Evolutionary conservation across 2,888 invertebrate species (phyloP), one percentile per base, ranked within the genome.

Genomic region (Eupithecia dodoneata): DNA sequence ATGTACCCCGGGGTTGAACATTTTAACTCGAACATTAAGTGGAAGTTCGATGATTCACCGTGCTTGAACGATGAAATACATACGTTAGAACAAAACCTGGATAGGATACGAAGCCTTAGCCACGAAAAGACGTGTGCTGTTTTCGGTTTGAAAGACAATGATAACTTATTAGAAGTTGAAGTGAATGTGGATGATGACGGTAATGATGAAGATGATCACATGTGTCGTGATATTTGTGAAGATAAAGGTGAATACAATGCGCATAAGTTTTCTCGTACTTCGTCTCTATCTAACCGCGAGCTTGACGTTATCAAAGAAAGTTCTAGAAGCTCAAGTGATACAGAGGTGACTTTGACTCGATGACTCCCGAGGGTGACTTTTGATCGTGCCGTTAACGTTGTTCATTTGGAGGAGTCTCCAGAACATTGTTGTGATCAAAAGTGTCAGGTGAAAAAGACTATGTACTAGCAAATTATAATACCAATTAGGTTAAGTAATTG

Each of bases 291-390:
- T 72, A 95, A 95, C 83, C 91, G 95, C 83, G 95, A 95, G 86
- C 90, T 95, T 66, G 95, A 95, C 80, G 94, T 95, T 67, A 95
- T 95, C 71, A 95, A 94, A 87, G 95, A 95, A 85, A 95, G 95
- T 85, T 95, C 95, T 13, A 90, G 95, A 83, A 95, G 95, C 85
- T 95, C 95, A 13, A 95, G 95, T 91, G 95, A 95, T 82, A 95
- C 94, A 79, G 95, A 95, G 91, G 93, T 94, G 89, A 94, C 95
- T 70, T 91, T 95, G 81, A 94, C 94, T 65, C 94, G 95, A 95
- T 95, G 94, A 95, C 91, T 94, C 87, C 93, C 93, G 89, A 90
- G 91, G 81, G 94, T 94, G 79, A 95, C 94, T 82, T 94, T 94
- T 87, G 92, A 93, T 85, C 91, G 87, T 82, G 87, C 92, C 78